These are phyloP conservation scores for Harpalus rubripes DNA, from an alignment of 2,888 invertebrate genomes.

Conservation along the genomic window DNA sequence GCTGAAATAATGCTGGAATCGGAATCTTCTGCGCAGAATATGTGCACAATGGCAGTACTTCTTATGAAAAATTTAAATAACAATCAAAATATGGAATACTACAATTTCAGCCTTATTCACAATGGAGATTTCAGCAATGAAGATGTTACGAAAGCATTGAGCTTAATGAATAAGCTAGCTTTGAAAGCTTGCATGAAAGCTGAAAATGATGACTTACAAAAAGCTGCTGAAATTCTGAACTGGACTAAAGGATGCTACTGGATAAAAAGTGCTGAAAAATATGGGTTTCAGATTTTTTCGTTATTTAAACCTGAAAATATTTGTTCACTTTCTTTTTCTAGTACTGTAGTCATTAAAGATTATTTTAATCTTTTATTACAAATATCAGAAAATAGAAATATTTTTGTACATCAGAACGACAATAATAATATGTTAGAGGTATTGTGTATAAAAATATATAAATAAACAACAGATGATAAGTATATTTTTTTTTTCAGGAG, in stretches of 20 bases:
- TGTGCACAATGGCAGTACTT: conserved; percentile 71
- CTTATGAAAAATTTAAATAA: conserved; percentile 70
- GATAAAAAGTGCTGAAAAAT: conserved; percentile 26
- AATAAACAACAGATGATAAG: not conserved
- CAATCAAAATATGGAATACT: not conserved
- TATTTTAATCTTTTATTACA: conserved; percentile 36
- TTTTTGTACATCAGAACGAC: not conserved
- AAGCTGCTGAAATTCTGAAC: conserved; percentile 39
- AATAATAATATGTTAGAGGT: conserved; percentile 14
- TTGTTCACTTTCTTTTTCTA: conserved; percentile 16
- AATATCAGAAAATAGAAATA: conserved; percentile 22
- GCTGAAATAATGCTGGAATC: conserved; percentile 70
- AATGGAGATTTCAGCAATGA: conserved; percentile 1
- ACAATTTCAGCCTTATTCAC: not conserved
- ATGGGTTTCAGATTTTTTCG: conserved; percentile 18
- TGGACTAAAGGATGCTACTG: conserved; percentile 46
- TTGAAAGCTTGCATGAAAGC: conserved; percentile 70
- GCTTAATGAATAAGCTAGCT: conserved; percentile 68
- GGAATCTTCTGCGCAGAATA: conserved; percentile 68
- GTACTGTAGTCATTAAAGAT: conserved; percentile 37
- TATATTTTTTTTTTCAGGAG: conserved; percentile 18
- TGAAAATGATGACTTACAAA: conserved; percentile 58
- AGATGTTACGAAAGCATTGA: conserved; percentile 31
- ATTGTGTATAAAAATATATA: not conserved
- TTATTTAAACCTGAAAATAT: conserved; percentile 50